phyloP scores from a whole-genome alignment of 2,888 invertebrate species.

The Drosophila bunnanda region DNA sequence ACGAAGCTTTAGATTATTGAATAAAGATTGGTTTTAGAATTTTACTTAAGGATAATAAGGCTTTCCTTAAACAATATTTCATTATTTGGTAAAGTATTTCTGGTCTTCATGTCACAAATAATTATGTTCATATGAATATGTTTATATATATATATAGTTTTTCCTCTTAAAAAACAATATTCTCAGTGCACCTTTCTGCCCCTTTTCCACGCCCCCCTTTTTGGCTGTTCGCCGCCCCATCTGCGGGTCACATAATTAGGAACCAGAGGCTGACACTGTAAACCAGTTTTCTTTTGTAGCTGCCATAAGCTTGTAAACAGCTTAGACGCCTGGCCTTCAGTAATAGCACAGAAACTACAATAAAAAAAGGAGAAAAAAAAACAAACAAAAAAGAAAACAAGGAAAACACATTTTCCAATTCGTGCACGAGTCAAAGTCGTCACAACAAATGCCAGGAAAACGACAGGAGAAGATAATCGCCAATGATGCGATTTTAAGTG shows the following conservation, averaged over 20 bases:
- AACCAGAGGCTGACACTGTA: constrained; percentile 41
- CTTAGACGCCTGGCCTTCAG: constrained; percentile 43
- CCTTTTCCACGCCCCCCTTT: neutral
- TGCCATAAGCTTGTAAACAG: constrained; percentile 43
- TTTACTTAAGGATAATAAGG: neutral
- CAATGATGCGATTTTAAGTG: constrained; percentile 65
- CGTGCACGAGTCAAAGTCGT: constrained; percentile 48
- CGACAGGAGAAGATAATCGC: constrained; percentile 53
- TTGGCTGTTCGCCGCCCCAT: neutral
- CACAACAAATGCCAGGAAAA: constrained; percentile 29
- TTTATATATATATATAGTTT: too few species aligned
- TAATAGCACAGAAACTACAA: constrained; percentile 10
- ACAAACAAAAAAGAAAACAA: neutral
- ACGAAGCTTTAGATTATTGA: too few species aligned
- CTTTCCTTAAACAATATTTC: neutral
- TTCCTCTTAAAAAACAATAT: neutral
- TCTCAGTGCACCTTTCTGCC: neutral
- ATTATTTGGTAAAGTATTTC: neutral
- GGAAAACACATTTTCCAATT: constrained; percentile 41
- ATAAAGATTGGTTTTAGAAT: neutral
- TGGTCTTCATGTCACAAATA: neutral
- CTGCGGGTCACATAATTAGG: constrained; percentile 40
- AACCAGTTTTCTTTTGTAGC: constrained; percentile 35
- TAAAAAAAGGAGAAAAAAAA: neutral
- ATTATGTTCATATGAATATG: neutral